These are phyloP conservation scores for Myiopsitta monachus DNA, from an alignment of 2,113 vertebrate genomes.

Conservation along the genomic window DNA sequence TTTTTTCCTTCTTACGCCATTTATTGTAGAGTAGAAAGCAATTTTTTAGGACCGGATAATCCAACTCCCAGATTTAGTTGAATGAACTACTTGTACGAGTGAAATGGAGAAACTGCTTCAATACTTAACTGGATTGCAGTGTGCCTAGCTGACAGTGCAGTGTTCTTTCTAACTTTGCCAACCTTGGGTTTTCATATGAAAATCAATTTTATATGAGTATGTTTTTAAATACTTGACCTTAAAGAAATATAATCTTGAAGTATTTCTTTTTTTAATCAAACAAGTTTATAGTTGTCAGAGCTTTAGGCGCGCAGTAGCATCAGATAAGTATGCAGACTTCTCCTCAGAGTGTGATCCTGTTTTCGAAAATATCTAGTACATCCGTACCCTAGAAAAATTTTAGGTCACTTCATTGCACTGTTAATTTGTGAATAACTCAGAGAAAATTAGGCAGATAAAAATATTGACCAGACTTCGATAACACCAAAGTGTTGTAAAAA, in stretches of 20 bases:
- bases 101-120: not conserved
- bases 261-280: not conserved
- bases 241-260: not conserved
- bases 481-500: not conserved
- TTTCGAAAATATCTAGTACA: not conserved
- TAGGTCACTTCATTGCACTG: not conserved
- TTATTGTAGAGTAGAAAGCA: not conserved
- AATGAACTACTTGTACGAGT: not conserved
- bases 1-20: not conserved
- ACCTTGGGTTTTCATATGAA: not conserved
- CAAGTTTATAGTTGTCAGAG: not conserved
- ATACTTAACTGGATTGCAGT: not conserved
- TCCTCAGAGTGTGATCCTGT: not conserved
- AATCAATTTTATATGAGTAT: not conserved
- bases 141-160: not conserved
- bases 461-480: not conserved
- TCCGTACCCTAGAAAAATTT: constrained; percentile 2
- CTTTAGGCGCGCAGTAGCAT: not conserved
- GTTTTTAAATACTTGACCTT: not conserved
- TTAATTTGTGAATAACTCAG: not conserved
- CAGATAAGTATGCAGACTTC: not conserved
- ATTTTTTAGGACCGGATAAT: not conserved
- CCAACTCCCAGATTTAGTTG: not conserved
- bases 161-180: not conserved
- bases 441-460: constrained; percentile 16